These are phyloP conservation scores for Anhinga anhinga DNA, from an alignment of 2,113 vertebrate genomes.

Conservation along the genomic window DNA sequence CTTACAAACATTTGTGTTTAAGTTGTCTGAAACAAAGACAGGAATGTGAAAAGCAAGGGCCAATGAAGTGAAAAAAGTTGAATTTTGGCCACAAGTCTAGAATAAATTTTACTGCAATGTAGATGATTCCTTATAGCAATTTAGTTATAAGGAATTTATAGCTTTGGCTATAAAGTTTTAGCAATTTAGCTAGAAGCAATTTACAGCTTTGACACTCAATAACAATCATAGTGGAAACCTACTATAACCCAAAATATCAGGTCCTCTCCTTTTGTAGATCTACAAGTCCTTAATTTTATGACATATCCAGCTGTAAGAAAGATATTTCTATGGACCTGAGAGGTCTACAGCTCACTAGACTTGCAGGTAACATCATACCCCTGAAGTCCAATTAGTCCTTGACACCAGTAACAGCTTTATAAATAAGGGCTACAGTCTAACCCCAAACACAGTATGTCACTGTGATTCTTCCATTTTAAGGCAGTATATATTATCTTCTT, in stretches of 20 bases:
- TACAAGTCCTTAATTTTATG: not conserved
- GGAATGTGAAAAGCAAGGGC: not conserved
- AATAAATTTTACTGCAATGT: not conserved
- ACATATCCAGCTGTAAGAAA: not conserved
- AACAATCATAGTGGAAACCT: not conserved
- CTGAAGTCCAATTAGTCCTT: not conserved
- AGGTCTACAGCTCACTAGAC: not conserved
- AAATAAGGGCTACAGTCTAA: not conserved
- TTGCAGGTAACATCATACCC: not conserved
- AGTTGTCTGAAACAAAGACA: not conserved
- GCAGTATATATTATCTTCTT: not conserved
- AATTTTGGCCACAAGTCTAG: not conserved
- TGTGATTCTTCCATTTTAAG: not conserved
- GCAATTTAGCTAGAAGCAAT: too few species aligned
- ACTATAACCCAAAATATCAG: not conserved
- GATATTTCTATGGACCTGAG: not conserved
- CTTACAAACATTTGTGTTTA: constrained; percentile 2
- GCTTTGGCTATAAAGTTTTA: too few species aligned
- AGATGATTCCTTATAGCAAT: not conserved
- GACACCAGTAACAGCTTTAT: not conserved
- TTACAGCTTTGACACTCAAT: not conserved
- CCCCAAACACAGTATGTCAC: not conserved
- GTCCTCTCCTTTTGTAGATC: not conserved
- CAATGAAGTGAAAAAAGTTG: not conserved
- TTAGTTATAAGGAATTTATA: not conserved